Base-by-base conservation (phyloP, 2,113 vertebrate species). In the Aythya baeri region DNA sequence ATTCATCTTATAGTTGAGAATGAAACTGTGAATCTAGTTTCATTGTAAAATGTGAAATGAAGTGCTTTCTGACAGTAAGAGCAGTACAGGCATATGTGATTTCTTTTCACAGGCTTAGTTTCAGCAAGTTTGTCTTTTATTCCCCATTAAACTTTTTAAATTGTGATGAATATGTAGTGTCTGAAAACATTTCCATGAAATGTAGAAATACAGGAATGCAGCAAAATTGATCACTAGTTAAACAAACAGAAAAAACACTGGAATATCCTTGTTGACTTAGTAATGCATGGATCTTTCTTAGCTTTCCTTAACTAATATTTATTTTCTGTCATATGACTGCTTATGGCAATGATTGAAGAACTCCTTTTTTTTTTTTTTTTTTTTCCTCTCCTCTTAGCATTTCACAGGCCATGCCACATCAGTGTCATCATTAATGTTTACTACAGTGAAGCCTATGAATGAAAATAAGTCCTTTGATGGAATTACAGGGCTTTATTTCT, bases 391-490 rank as follows among this genome's bases (percentile, higher is more conserved):
- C 88, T 89, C 65, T 88, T 86, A 99, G 99, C 98, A 98, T 97
- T 99, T 99, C 98, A 99, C 99, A 85, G 99, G 99, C 80, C 99
- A 99, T 85, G 98, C 99, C 36, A 98, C 99, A 2, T 98, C 99
- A 75, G 99, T 99, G 95, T 99, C 99, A 88, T 99, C 98, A 70
- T 98, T 99, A 95, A 96, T 96, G 92, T 99, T 99, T 92, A 99
- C 99, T 83, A 99, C 99, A 76, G 97, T 98, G 8, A 98, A 99
- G 94, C 98, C 99, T 62, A 96, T 98, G 71, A 98, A 96, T 80
- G 98, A 98, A 16, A 99, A 98, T 92, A 98, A 97, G 31, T 95
- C 98, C 15, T 98, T 98, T 86, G 98, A 98, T 93, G 98, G 98
- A 85, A 98, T 99, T 96, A 98, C 99, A 36, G 99, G 99, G 32